Conservation (phyloP, 2,113 vertebrate genomes). For the Tenrec ecaudatus region DNA sequence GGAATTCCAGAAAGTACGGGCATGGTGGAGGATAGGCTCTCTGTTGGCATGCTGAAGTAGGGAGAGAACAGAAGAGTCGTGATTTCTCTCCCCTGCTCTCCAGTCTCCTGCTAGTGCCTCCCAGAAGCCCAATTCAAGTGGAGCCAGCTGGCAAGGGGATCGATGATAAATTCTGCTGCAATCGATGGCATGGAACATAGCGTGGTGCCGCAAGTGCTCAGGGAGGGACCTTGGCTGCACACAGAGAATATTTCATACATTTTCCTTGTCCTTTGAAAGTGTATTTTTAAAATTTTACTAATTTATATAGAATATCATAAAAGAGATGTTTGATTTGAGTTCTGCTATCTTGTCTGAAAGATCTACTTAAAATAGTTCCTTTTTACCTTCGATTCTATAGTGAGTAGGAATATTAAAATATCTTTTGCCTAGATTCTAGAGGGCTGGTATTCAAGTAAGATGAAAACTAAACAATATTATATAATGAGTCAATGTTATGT, state of each 20-base stretch:
- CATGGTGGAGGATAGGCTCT: background rate
- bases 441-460: background rate
- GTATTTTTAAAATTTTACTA: background rate
- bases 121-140: background rate
- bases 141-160: background rate
- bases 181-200: background rate
- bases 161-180: background rate
- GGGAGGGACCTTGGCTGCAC: background rate
- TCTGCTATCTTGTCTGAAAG: background rate
- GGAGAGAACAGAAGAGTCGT: background rate
- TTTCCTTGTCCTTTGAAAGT: background rate
- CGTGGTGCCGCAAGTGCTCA: background rate
- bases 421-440: background rate
- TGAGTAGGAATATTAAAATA: background rate
- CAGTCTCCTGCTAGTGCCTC: background rate
- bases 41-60: background rate
- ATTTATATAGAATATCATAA: background rate
- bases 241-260: background rate
- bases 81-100: no score
- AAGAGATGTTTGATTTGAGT: slow-evolving; percentile 22
- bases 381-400: background rate
- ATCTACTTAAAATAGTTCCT: background rate
- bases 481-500: background rate
- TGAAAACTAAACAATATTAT: background rate
- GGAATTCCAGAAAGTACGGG: background rate